phyloP scores from a whole-genome alignment of 2,797 vertebrate genomes.

The Nasua narica region DNA sequence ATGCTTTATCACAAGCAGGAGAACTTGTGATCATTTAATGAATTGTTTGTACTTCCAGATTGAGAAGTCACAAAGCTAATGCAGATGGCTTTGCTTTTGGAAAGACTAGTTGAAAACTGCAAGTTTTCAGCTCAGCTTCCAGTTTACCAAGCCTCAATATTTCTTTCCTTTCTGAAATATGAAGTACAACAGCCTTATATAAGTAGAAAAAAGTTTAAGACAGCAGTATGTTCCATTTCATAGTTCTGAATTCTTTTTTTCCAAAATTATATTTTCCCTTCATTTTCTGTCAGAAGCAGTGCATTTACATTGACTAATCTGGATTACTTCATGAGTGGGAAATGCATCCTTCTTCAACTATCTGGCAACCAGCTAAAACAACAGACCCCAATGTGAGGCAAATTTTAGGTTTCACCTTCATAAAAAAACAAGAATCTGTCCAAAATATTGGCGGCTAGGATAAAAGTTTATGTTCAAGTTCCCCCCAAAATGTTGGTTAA shows the following conservation, averaged over 20 bases:
- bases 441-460: conserved; percentile 91
- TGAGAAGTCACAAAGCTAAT: conserved; percentile 90
- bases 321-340: conserved; percentile 90
- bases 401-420: conserved; percentile 92
- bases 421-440: conserved; percentile 93
- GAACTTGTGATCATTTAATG: conserved; percentile 88
- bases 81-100: conserved; percentile 95
- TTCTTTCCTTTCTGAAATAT: conserved; percentile 90
- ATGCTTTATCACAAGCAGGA: conserved; percentile 88
- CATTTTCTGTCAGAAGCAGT: conserved; percentile 89
- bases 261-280: conserved; percentile 91
- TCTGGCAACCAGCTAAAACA: conserved; percentile 90
- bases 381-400: conserved; percentile 90
- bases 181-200: conserved; percentile 87
- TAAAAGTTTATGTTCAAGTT: conserved; percentile 91
- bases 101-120: conserved; percentile 90
- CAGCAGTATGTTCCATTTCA: conserved; percentile 90
- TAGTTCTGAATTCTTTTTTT: conserved; percentile 81
- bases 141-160: conserved; percentile 89
- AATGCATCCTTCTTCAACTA: conserved; percentile 89
- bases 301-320: conserved; percentile 91
- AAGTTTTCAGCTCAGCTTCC: conserved; percentile 92
- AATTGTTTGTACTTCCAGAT: conserved; percentile 89
- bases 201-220: conserved; percentile 92
- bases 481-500: conserved; percentile 85